Base-by-base conservation (phyloP, 53 echinoderm and acorn worm genomes). In the Stichopus horrens region DNA sequence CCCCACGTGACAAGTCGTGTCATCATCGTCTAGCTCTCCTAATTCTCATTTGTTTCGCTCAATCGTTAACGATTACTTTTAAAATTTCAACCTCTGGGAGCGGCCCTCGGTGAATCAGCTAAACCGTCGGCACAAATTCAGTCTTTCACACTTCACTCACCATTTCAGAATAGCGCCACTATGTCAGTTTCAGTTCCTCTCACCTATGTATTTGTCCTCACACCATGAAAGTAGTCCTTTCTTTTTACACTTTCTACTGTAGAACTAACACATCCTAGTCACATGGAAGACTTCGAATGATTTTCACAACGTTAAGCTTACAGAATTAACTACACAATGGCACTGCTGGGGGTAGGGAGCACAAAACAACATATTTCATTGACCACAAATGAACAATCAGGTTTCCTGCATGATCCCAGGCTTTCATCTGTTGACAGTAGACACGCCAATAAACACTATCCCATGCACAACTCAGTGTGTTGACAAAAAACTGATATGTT, bases 1-100 rank as follows among this genome's bases (percentile, higher is more conserved):
- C 5, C 58, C 58, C 81, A 81, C 81, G 81, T 81, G 81, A 81
- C 81, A 57, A 81, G 4, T 18, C 81, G 81, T 18, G 81, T 81
- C 81, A 81, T n/a, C 81, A 81, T 81, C 81, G 81, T 20, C 19
- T 11, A 55, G 81, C 81, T 81, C 81, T 81, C 56, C 0, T 58
- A 8, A 8, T 81, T 81, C 81, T 56, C 58, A 19, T 81, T 81
- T 81, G 58, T 7, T 18, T 81, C 56, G 81, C 81, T 8, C 53
- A n/a, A 5, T 79, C 6, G 79, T 5, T 18, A 5, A 13, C 5
- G 14, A 54, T 63, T 63, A 63, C 16, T 63, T 63, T 16, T 63
- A 63, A 16, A 63, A 63, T 59, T 63, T 63, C 63, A 13, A 0
- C 16, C 16, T 63, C 63, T 63, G 37, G 37, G 37, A 37, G 37